Conservation (phyloP, 1,140 invertebrate species). For the Ceratoteleas bidentatus region DNA sequence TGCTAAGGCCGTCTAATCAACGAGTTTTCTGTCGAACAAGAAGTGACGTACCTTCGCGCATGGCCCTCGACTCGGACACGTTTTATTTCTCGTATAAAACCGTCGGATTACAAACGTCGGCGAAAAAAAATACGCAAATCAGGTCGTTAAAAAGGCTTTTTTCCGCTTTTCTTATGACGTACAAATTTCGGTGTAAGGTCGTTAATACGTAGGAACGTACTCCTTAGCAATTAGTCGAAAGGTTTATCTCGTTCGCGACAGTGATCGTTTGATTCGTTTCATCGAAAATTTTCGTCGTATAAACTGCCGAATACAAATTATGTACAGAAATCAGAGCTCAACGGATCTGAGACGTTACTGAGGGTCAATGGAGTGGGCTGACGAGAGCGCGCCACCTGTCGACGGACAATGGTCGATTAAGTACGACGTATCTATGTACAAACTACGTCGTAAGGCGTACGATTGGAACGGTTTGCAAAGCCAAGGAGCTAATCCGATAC, state of each 20-base stretch:
- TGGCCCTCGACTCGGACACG: conserved; percentile 27
- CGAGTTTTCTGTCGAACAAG: conserved; percentile 14
- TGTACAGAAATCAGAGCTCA: conserved; percentile 65
- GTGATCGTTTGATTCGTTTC: too few species aligned
- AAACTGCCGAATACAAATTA: conserved; percentile 75
- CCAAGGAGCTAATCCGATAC: conserved; percentile 19
- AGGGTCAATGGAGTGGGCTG: conserved; percentile 41
- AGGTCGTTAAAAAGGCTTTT: background rate
- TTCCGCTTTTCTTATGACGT: too few species aligned
- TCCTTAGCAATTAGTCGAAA: conserved; percentile 60
- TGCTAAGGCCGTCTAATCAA: conserved; percentile 58
- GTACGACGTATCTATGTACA: conserved; percentile 45
- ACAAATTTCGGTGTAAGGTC: conserved; percentile 2
- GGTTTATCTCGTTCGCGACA: background rate
- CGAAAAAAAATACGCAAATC: background rate
- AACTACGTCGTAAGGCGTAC: conserved; percentile 24
- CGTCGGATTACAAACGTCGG: background rate
- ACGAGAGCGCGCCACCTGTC: conserved; percentile 61
- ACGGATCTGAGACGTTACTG: too few species aligned
- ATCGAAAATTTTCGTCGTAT: too few species aligned
- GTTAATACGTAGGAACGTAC: conserved; percentile 66
- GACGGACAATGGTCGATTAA: too few species aligned
- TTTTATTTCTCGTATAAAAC: background rate
- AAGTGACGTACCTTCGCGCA: conserved; percentile 24
- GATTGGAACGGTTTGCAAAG: conserved; percentile 27